Evolutionary conservation across 2,113 vertebrate species (phyloP).

Genomic region (Chitala chitala): DNA sequence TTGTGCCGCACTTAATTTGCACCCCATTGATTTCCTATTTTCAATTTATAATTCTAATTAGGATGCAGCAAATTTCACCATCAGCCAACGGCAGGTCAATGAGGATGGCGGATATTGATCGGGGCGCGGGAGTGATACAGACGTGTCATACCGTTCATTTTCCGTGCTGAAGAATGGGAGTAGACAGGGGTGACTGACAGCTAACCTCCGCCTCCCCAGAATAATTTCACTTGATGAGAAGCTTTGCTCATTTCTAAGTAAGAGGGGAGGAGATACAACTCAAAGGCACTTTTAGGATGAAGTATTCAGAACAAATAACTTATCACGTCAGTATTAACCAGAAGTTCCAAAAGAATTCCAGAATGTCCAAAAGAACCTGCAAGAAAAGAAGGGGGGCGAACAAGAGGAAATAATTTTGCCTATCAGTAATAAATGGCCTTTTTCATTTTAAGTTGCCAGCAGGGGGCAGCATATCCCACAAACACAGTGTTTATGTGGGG

Average conservation of each 20-base stretch:
- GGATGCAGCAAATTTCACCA: constrained; percentile 87
- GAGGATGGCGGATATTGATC: constrained; percentile 65
- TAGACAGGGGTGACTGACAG: constrained; percentile 47
- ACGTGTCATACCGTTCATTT: constrained; percentile 72
- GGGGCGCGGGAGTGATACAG: constrained; percentile 61
- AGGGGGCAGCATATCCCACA: constrained; percentile 21
- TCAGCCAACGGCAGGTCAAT: constrained; percentile 72
- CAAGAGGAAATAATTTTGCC: not conserved
- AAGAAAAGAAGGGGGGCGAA: not conserved
- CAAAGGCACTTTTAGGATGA: not conserved
- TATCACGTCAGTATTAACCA: too few species aligned
- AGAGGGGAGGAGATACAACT: not conserved
- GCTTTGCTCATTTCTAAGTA: too few species aligned
- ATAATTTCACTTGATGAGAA: not conserved
- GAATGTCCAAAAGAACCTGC: not conserved
- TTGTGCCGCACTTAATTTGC: constrained; percentile 79
- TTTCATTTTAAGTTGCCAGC: not conserved
- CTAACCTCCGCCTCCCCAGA: constrained; percentile 31
- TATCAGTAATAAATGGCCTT: not conserved
- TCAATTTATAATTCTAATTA: constrained; percentile 99
- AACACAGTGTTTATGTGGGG: not conserved
- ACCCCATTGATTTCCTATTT: constrained; percentile 99
- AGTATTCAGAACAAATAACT: too few species aligned
- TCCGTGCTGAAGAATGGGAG: constrained; percentile 58
- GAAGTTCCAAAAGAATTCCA: not conserved